phyloP scores from a whole-genome alignment of 2,113 vertebrate genomes.

The Lonchura striata region DNA sequence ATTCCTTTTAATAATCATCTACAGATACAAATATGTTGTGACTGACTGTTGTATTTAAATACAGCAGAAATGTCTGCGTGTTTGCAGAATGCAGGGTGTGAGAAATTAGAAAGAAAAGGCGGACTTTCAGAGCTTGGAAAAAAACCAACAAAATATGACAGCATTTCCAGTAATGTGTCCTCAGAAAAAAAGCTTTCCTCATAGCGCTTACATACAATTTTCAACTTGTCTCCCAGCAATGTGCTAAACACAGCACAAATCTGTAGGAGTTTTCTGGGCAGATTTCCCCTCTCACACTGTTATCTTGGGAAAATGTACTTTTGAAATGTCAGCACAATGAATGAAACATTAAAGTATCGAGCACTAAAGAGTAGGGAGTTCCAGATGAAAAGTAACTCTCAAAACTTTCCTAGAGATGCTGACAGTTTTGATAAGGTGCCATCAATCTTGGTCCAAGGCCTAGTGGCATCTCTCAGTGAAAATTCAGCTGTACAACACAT shows the following conservation, averaged over 20 bases:
- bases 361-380: neutral
- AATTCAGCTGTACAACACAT: neutral
- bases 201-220: neutral
- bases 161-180: neutral
- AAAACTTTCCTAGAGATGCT: neutral
- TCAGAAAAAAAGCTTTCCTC: conserved; percentile 14
- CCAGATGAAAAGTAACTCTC: neutral
- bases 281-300: neutral
- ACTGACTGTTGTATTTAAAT: neutral
- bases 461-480: neutral
- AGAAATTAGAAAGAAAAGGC: neutral
- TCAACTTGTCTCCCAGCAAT: neutral
- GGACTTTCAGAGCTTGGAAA: neutral
- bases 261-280: neutral
- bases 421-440: neutral
- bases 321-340: conserved; percentile 10
- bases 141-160: neutral
- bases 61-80: neutral
- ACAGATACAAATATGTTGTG: neutral
- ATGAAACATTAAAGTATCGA: neutral
- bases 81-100: neutral
- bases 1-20: neutral
- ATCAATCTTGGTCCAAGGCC: neutral
- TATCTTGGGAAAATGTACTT: conserved; percentile 15
- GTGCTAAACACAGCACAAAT: neutral